phyloP scores from a whole-genome alignment of 23 tunicate species.

The Ascidia mentula region DNA sequence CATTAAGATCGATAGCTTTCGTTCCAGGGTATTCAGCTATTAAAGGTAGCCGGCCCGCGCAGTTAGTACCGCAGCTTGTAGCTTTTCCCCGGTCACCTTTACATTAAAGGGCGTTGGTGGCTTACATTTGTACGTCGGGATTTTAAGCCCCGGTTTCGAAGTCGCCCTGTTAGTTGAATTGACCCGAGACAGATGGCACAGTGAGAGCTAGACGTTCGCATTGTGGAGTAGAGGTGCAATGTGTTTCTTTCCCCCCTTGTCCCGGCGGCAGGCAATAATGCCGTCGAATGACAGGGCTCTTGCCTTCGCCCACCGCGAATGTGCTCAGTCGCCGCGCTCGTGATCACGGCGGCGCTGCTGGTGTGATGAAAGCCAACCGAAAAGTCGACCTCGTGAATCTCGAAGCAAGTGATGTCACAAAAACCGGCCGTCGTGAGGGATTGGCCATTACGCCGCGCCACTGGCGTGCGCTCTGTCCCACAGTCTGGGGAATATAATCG shows the following conservation, averaged over 20 bases:
- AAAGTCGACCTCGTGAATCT: slow-evolving; percentile 13
- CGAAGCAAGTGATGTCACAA: slow-evolving; percentile 11
- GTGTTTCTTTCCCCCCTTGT: background rate
- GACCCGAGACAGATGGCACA: background rate
- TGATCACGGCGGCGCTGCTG: slow-evolving; percentile 9
- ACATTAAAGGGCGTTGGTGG: no score
- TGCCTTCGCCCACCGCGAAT: background rate
- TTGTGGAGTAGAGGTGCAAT: slow-evolving; percentile 10
- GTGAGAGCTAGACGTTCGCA: background rate
- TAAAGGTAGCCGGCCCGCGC: background rate
- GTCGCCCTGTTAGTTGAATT: background rate
- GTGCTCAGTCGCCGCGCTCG: no score
- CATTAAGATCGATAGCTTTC: slow-evolving; percentile 21
- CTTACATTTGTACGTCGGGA: no score
- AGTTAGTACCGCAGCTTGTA: background rate
- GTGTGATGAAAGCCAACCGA: slow-evolving; percentile 11
- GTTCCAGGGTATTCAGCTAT: background rate
- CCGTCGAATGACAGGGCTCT: background rate
- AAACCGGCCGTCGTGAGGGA: slow-evolving; percentile 6
- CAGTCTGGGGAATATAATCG: background rate
- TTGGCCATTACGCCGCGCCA: slow-evolving; percentile 11
- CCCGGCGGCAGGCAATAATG: slow-evolving; percentile 5
- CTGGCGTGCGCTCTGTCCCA: background rate
- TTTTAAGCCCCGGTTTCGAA: no score
- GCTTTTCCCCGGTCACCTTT: background rate